Conservation (phyloP, 2,113 vertebrate species). For the Mirza zaza region DNA sequence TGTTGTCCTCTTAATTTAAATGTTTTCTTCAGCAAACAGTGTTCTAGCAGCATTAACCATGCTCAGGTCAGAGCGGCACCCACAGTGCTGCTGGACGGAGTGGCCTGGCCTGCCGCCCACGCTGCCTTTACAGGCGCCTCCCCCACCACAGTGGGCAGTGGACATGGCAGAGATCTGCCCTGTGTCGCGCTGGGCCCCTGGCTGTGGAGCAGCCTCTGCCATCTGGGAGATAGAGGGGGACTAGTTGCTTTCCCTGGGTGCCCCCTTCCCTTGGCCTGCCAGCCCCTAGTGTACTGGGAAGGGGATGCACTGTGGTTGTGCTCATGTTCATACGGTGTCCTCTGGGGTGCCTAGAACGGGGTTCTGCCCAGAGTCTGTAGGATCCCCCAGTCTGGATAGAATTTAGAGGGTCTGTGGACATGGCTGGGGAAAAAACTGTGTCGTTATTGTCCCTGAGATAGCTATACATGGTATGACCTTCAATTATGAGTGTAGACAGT, state of each 20-base stretch:
- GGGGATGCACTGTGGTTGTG: fast-evolving
- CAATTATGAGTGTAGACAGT: neutral
- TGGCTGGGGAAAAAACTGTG: neutral
- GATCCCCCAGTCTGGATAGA: neutral
- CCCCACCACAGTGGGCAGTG: neutral
- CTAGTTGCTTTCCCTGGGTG: neutral
- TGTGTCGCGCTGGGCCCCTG: neutral
- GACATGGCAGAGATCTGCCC: too few relatives aligned
- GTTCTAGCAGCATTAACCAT: neutral
- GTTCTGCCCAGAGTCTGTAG: neutral
- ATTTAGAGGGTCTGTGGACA: neutral
- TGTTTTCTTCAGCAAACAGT: neutral
- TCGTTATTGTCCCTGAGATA: neutral
- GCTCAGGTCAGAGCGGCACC: neutral
- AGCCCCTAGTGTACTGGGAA: neutral
- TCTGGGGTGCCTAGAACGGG: neutral
- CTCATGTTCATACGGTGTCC: neutral
- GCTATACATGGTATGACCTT: neutral
- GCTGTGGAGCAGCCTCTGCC: neutral
- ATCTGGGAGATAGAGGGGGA: neutral
- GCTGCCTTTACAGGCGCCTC: neutral
- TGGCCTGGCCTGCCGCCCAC: fast-evolving
- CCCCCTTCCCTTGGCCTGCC: neutral
- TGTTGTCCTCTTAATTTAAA: neutral
- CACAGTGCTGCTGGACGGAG: fast-evolving